Evolutionary conservation across 1,140 invertebrate species (phyloP).

Genomic region (Popillia japonica): DNA sequence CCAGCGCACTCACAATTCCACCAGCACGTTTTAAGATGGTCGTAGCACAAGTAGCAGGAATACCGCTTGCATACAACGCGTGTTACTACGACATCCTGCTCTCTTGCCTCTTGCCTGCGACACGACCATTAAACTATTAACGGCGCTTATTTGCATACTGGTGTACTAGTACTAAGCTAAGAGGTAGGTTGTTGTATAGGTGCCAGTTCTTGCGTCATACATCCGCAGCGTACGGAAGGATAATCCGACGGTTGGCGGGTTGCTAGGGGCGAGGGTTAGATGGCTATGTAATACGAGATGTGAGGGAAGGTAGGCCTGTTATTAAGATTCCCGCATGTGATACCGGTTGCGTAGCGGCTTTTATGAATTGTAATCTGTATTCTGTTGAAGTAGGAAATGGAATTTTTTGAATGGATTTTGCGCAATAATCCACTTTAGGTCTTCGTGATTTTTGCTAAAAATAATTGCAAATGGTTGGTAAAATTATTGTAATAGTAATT

Average conservation of each 20-base stretch:
- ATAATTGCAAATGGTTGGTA: too few relatives aligned
- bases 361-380: not conserved
- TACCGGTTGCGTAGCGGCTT: not conserved
- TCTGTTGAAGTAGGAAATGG: too few relatives aligned
- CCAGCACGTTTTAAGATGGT: too few relatives aligned
- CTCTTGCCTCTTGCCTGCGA: not conserved
- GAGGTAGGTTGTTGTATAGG: slow-evolving; percentile 4
- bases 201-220: not conserved
- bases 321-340: not conserved
- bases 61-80: not conserved
- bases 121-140: slow-evolving; percentile 14
- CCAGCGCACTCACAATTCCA: too few relatives aligned
- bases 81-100: not conserved
- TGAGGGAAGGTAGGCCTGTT: not conserved
- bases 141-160: not conserved
- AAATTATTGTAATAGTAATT: too few relatives aligned
- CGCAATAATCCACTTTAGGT: too few relatives aligned
- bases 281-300: not conserved
- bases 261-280: not conserved
- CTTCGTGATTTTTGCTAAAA: too few relatives aligned
- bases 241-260: not conserved
- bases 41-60: not conserved
- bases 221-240: not conserved
- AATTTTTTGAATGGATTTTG: too few relatives aligned
- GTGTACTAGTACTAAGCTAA: not conserved